These are phyloP conservation scores for Acromyrmex charruanus DNA, from an alignment of 1,140 invertebrate genomes.

Conservation along the genomic window DNA sequence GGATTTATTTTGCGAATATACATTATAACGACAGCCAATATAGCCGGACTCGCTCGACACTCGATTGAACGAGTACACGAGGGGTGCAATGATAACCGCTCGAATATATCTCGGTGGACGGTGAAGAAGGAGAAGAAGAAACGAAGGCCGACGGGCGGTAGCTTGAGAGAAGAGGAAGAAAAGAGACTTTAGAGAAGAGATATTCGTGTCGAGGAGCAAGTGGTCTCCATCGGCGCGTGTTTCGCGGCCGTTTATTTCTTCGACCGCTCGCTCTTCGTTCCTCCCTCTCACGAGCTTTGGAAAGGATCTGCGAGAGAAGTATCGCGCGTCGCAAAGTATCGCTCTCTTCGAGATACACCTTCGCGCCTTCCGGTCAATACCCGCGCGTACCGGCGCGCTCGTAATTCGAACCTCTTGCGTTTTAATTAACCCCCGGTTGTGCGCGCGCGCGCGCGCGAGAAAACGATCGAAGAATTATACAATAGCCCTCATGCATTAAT, in stretches of 20 bases:
- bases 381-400: neutral
- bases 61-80: constrained; percentile 63
- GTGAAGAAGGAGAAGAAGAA: neutral
- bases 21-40: constrained; percentile 53
- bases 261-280: neutral
- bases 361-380: constrained; percentile 17
- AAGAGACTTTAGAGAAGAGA: constrained; percentile 57
- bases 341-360: neutral
- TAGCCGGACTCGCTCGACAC: constrained; percentile 53
- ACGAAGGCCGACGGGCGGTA: constrained; percentile 13
- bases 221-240: constrained; percentile 66
- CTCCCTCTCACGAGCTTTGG: neutral
- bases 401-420: constrained; percentile 28
- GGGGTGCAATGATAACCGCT: constrained; percentile 64
- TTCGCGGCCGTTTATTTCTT: constrained; percentile 60
- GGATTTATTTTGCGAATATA: constrained; percentile 44
- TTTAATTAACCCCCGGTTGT: constrained; percentile 52
- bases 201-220: constrained; percentile 63
- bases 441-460: neutral
- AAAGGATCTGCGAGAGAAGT: neutral
- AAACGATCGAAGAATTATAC: constrained; percentile 27
- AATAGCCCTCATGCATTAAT: constrained; percentile 31
- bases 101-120: constrained; percentile 18
- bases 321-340: constrained; percentile 23
- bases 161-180: constrained; percentile 2